phyloP scores from a whole-genome alignment of 2,113 vertebrate genomes.

The Damaliscus lunatus region DNA sequence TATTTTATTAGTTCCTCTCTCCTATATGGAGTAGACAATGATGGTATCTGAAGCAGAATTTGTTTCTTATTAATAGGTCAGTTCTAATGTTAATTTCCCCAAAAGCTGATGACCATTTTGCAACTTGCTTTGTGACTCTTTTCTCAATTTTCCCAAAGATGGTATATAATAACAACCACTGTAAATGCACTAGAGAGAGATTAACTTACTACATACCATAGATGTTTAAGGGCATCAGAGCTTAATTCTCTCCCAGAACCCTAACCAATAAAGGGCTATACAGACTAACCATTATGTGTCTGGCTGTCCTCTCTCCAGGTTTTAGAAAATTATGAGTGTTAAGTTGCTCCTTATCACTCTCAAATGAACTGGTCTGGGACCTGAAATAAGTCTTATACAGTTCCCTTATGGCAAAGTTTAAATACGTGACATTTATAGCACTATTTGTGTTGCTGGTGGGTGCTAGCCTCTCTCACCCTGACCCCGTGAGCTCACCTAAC shows the following conservation, averaged over 20 bases:
- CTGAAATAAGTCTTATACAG: neutral
- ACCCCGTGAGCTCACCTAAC: neutral
- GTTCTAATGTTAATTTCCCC: constrained; percentile 30
- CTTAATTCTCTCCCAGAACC: neutral
- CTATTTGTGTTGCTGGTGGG: neutral
- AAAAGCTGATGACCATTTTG: neutral
- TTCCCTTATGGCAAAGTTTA: neutral
- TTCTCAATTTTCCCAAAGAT: neutral
- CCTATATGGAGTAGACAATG: constrained; percentile 26
- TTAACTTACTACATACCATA: neutral
- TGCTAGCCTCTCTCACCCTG: neutral
- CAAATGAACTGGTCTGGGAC: constrained; percentile 38
- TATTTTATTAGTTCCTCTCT: neutral
- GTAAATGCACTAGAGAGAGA: neutral
- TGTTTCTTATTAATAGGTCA: neutral
- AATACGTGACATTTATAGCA: neutral
- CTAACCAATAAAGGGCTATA: neutral
- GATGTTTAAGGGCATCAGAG: neutral
- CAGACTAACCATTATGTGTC: neutral
- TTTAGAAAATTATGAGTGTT: constrained; percentile 21
- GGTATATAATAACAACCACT: constrained; percentile 10
- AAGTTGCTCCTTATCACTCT: neutral
- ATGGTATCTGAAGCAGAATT: constrained; percentile 51
- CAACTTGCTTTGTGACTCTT: neutral
- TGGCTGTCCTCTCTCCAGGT: neutral